Percentiles rank a stretch among this genome's conserved stretches.
Conservation (phyloP, 2,888 invertebrate genomes). For the Caenorhabditis virilis region DNA sequence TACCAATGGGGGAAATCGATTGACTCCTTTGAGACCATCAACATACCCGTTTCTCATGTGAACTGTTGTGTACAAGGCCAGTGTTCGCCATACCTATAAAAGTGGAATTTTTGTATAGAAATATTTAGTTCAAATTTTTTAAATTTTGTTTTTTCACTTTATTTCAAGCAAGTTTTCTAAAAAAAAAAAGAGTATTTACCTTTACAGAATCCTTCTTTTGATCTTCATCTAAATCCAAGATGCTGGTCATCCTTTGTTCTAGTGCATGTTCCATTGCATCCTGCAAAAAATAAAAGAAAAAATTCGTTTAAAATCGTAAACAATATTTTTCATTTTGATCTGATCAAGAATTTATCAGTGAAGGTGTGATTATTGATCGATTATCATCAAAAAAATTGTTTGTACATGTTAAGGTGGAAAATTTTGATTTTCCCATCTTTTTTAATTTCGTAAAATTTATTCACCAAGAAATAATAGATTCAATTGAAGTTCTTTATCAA, state of each 20-base stretch:
- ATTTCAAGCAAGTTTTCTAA: background rate
- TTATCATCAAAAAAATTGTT: too few species aligned
- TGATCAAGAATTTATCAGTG: too few species aligned
- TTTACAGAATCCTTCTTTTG: conserved; percentile 52
- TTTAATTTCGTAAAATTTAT: too few species aligned
- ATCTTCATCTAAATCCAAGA: conserved; percentile 49
- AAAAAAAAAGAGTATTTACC: conserved; percentile 15
- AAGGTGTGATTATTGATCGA: too few species aligned
- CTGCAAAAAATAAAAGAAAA: too few species aligned
- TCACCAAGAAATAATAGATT: too few species aligned
- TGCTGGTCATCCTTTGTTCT: conserved; percentile 40
- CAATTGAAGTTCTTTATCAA: too few species aligned
- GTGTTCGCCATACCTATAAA: conserved; percentile 55
- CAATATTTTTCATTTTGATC: too few species aligned
- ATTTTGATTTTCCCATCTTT: too few species aligned
- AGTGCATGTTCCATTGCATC: conserved; percentile 63
- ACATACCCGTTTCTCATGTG: conserved; percentile 62
- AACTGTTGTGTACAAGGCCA: conserved; percentile 59
- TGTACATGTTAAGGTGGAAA: too few species aligned
- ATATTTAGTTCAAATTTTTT: too few species aligned
- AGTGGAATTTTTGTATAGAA: background rate
- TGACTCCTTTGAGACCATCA: conserved; percentile 56
- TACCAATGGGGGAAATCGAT: conserved; percentile 37
- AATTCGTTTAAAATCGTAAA: background rate
- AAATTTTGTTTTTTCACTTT: too few species aligned